phyloP scores from a whole-genome alignment of 2,113 vertebrate species.

The Nerophis ophidion region DNA sequence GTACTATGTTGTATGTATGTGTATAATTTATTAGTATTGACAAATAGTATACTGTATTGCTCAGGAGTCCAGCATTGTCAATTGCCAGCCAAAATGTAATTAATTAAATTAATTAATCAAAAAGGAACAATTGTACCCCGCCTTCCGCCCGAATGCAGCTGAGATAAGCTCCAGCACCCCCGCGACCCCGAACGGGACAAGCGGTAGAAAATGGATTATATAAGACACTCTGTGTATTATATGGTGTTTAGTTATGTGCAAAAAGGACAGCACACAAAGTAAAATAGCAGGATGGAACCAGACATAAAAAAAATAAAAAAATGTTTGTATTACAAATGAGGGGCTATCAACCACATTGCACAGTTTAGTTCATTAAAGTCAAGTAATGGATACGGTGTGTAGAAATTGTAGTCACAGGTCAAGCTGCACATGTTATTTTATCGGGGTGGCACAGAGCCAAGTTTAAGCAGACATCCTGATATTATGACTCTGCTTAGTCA shows the following conservation, averaged over 20 bases:
- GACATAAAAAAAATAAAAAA: conserved; percentile 33
- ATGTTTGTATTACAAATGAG: conserved; percentile 50
- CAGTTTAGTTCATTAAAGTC: conserved; percentile 52
- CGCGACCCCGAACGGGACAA: too few species aligned
- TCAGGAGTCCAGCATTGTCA: background rate
- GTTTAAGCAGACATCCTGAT: conserved; percentile 37
- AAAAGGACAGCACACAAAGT: conserved; percentile 16
- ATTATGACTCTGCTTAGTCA: conserved; percentile 24
- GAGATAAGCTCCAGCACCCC: too few species aligned
- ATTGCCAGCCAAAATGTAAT: too few species aligned
- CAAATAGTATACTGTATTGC: too few species aligned
- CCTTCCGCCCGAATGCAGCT: too few species aligned
- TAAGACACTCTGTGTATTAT: too few species aligned
- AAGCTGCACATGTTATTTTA: conserved; percentile 42
- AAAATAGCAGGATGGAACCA: conserved; percentile 42
- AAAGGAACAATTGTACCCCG: too few species aligned
- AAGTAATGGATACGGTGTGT: conserved; percentile 51
- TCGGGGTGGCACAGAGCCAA: conserved; percentile 53
- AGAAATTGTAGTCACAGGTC: conserved; percentile 44
- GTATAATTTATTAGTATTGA: background rate
- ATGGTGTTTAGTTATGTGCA: background rate
- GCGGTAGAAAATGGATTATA: too few species aligned
- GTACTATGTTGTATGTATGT: background rate
- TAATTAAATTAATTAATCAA: too few species aligned
- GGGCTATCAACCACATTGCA: conserved; percentile 38